Evolutionary conservation across 2,113 vertebrate genomes (phyloP), one percentile per base, ranked within the genome.

Genomic region (Sinocyclocheilus anshuiensis): DNA sequence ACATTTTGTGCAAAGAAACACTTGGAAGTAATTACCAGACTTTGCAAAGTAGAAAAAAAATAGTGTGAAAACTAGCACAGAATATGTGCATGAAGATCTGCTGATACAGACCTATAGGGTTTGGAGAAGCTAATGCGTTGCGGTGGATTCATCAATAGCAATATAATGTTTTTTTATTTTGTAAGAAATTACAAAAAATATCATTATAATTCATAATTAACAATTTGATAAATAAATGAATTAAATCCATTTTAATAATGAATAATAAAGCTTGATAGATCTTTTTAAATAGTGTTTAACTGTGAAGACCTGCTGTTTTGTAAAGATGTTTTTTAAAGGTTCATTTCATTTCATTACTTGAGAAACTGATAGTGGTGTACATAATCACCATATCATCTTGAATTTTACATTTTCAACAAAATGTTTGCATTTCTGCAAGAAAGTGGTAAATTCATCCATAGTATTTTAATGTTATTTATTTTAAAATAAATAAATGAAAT

Each of bases 1-100:
- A 61, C 55, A 69, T n/a, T 81, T 85, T 85, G 83, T 88, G 90
- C 83, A 65, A 74, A 18, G 39, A 59, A 53, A 53, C 75, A 55
- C 75, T 77, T 29, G 69, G 48, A 76, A 63, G 61, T 79, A 86
- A 80, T 80, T 67, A 81, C 39, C 39, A 29, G 36, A 88, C 63
- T 83, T 53, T 18, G 53, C 12, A 76, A 72, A 57, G 15, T n/a
- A 50, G 75, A 83, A 84, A 85, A 79, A 81, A 80, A 48, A 45
- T 45, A 45, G 57, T 53, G 29, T 77, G 57, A 83, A 86, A 83
- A 80, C 83, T 83, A 63, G 29, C 71, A 69, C 59, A 71, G 50
- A 75, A 85, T 77, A 42, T 86, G 33, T 63, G 57, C 39, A n/a
- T 59, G 33, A 42, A 65, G 11, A 65, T 63, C 59, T 81, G 36